A percentile compares a stretch with the other conserved stretches of the same genome.
Conservation (phyloP, 1,140 invertebrate species). For the Dendroctonus ponderosae region DNA sequence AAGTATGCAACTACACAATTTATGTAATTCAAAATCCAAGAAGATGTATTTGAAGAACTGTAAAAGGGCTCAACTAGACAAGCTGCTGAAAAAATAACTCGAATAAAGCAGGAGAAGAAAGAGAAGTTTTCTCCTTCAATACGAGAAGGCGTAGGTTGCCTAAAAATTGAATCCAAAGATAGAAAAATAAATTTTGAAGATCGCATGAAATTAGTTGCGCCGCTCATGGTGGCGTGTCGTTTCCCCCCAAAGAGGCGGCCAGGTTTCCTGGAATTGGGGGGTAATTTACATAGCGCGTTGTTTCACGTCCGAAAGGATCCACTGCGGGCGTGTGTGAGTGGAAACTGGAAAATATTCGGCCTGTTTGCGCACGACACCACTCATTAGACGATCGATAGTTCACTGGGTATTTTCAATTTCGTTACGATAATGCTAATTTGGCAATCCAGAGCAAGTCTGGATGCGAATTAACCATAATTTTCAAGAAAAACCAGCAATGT, state of each 20-base stretch:
- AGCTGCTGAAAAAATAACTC: no score
- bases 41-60: no score
- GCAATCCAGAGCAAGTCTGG: background rate
- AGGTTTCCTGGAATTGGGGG: conserved; percentile 41
- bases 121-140: no score
- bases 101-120: no score
- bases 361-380: conserved; percentile 40
- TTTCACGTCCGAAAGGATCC: conserved; percentile 40
- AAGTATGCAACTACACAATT: no score
- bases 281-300: conserved; percentile 44
- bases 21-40: no score
- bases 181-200: no score
- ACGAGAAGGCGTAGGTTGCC: no score
- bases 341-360: conserved; percentile 33
- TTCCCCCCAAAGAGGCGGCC: conserved; percentile 2
- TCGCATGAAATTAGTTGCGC: background rate
- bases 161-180: no score
- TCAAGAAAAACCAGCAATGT: background rate
- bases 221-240: background rate
- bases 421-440: background rate
- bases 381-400: conserved; percentile 41
- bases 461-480: background rate
- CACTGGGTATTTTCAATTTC: conserved; percentile 21
- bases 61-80: no score
- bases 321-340: conserved; percentile 34